Evolutionary conservation across 2,113 vertebrate species (phyloP), one percentile per base, ranked within the genome.

Genomic region (Phrynosoma platyrhinos): DNA sequence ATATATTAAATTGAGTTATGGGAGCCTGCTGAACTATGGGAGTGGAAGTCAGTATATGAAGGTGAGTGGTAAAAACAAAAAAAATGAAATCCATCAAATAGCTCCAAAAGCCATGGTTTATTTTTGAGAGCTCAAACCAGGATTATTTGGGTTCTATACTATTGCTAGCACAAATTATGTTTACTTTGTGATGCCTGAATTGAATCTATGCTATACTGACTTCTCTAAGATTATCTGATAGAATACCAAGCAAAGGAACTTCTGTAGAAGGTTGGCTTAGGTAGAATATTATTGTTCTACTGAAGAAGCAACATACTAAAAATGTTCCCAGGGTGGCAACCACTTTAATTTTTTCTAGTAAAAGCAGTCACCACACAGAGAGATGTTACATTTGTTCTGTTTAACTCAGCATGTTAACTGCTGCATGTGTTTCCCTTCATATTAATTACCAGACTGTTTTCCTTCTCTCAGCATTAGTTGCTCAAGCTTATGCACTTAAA

Each of bases 401-500:
- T 40, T 86, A 66, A 86, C 89, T 47, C 72, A 53, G 87, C 42
- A 25, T 20, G 1, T 90, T 91, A 71, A 78, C 79, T 86, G 58
- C 77, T 25, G 84, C 80, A 82, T 91, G 87, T 84, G 64, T 83
- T 82, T 88, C 88, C 18, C 25, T 25, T 85, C 42, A 81, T 84
- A 85, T 88, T 86, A 55, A 30, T 77, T 85, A 80, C 88, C 72
- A 53, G 1, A 52, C 18, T 94, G 83, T 95, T 89, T 87, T 23
- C 83, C 92, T 92, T 90, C 91, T 83, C 52, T 47, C 92, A 99
- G 98, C 98, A 88, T 93, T 97, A 88, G 97, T 97, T 0, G 98
- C 97, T 66, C 98, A 98, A 92, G 97, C 97, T 0, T 98, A 97
- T 5, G 97, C 98, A 0, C 97, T 99, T 6, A 97, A 97, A 90